Conservation (phyloP, 2,888 invertebrate genomes). For the Nemurella pictetii region DNA sequence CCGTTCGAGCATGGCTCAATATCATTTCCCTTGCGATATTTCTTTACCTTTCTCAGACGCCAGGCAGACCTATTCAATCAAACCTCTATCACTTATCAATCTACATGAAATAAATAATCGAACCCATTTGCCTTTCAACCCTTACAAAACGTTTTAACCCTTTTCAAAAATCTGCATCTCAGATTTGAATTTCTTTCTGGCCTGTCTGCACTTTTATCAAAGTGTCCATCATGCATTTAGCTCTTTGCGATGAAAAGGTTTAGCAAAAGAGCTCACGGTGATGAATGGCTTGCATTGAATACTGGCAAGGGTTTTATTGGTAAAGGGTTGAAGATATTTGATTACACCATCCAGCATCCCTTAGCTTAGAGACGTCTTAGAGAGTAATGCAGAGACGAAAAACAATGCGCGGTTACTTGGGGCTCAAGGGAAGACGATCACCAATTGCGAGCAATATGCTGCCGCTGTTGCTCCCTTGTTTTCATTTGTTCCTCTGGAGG, state of each 20-base stretch:
- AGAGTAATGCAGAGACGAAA: background rate
- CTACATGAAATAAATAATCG: background rate
- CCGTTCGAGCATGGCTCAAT: background rate
- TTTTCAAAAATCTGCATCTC: constrained; percentile 27
- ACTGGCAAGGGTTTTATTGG: background rate
- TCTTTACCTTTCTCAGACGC: background rate
- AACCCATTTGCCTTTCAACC: background rate
- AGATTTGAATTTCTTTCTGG: background rate
- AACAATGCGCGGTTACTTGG: background rate
- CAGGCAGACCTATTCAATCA: background rate
- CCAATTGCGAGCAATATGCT: no score
- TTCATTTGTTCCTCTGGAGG: background rate
- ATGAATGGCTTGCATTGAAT: background rate
- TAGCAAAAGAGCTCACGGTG: background rate
- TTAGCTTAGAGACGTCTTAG: background rate
- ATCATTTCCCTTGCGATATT: background rate
- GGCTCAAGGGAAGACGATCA: background rate
- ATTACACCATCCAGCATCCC: constrained; percentile 21
- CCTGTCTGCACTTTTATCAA: background rate
- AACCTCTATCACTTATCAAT: background rate
- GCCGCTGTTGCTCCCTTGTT: no score
- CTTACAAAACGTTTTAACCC: background rate
- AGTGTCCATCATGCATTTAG: background rate
- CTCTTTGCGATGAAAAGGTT: background rate
- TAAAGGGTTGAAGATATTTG: constrained; percentile 29